A percentile compares a stretch with the other conserved stretches of the same genome.
Evolutionary conservation across 2,888 invertebrate genomes (phyloP).

Genomic region (Alloscopus bannaensis): DNA sequence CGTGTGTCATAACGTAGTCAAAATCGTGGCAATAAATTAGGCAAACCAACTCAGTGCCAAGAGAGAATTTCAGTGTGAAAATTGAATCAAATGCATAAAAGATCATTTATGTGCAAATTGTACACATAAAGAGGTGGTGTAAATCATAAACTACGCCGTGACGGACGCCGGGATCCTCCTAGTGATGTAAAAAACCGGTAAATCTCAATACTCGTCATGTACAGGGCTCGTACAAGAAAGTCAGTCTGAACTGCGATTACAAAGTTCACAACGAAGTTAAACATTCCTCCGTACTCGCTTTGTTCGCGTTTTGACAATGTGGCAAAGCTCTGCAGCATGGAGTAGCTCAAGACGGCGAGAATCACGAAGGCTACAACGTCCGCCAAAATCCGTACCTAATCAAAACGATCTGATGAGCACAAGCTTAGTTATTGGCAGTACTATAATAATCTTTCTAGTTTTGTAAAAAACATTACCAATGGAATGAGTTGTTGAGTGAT

Average conservation of each 20-base stretch:
- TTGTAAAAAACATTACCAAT: neutral
- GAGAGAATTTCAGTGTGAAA: too few species aligned
- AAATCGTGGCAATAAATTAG: too few species aligned
- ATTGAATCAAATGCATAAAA: too few species aligned
- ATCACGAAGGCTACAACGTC: neutral
- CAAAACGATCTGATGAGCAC: too few species aligned
- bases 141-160: neutral
- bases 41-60: too few species aligned
- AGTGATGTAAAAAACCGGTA: neutral
- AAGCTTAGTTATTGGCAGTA: neutral
- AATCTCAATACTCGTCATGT: neutral
- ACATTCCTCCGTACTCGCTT: neutral
- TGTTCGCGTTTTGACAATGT: neutral
- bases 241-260: constrained; percentile 8
- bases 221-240: neutral
- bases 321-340: neutral
- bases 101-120: too few species aligned
- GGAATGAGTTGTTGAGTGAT: neutral
- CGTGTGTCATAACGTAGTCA: too few species aligned
- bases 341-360: neutral
- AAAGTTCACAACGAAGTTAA: constrained; percentile 13
- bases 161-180: neutral
- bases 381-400: neutral
- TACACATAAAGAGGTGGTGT: too few species aligned
- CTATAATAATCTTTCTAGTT: neutral